These are phyloP conservation scores for Aphis gossypii DNA, from an alignment of 1,140 invertebrate genomes.

Conservation along the genomic window DNA sequence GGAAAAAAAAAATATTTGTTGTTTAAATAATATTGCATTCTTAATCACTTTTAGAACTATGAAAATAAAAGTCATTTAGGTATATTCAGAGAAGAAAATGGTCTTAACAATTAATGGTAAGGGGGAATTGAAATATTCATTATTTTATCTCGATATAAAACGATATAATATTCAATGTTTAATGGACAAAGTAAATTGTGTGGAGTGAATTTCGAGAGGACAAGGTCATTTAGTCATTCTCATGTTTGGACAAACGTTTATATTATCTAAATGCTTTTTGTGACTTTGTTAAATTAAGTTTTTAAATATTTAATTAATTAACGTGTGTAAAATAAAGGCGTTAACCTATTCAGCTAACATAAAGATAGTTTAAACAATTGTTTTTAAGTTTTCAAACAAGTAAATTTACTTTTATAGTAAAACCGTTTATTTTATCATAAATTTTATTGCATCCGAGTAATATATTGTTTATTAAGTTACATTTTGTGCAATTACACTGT, in stretches of 20 bases:
- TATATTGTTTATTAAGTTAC: neutral
- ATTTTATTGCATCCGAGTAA: neutral
- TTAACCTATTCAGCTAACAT: neutral
- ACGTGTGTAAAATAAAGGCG: neutral
- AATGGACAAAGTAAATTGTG: neutral
- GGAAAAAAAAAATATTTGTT: neutral
- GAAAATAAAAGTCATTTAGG: neutral
- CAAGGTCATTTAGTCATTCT: neutral
- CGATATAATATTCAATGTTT: neutral
- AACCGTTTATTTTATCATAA: neutral
- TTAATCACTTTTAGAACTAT: neutral
- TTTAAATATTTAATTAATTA: conserved; percentile 21
- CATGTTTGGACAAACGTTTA: neutral
- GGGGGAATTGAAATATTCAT: neutral
- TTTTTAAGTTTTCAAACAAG: neutral
- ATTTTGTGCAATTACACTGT: neutral
- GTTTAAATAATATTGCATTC: neutral
- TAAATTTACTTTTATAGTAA: neutral
- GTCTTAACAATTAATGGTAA: neutral
- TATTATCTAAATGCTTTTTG: neutral
- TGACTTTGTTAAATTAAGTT: neutral
- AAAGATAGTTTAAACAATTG: neutral
- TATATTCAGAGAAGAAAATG: neutral
- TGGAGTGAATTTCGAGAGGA: neutral
- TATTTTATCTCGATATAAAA: neutral